Evolutionary conservation across 1,140 invertebrate species (phyloP).

Genomic region (Sinonovacula constricta): DNA sequence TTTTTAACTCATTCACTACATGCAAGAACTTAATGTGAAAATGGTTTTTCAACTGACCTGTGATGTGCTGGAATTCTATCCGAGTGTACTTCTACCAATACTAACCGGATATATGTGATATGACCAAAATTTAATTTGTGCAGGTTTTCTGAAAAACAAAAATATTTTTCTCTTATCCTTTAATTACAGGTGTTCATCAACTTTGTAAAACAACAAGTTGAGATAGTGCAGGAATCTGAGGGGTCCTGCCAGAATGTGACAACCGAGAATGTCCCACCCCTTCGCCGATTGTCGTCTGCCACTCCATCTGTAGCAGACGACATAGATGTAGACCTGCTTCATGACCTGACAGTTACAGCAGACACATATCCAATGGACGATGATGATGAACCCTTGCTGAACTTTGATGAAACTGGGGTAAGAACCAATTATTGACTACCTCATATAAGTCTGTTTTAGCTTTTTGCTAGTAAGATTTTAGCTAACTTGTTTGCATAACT

Average conservation of each 20-base stretch:
- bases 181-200: constrained; percentile 79
- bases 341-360: constrained; percentile 22
- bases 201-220: constrained; percentile 79
- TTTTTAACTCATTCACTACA: too few species aligned
- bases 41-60: too few species aligned
- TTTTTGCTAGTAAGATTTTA: not conserved
- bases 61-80: too few species aligned
- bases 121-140: too few species aligned
- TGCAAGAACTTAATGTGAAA: too few species aligned
- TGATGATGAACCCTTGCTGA: constrained; percentile 47
- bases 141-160: too few species aligned
- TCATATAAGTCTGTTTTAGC: not conserved
- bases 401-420: constrained; percentile 40
- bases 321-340: constrained; percentile 27
- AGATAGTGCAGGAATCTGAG: constrained; percentile 68
- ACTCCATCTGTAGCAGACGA: not conserved
- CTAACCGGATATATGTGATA: too few species aligned
- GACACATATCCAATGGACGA: constrained; percentile 22
- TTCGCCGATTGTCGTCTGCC: constrained; percentile 9
- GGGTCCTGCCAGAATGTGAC: not conserved
- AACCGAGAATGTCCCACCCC: not conserved
- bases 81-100: too few species aligned
- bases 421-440: not conserved
- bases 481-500: not conserved
- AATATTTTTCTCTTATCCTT: too few species aligned